Evolutionary conservation across 2,888 invertebrate species (phyloP).

Genomic region (Phoenoteleia sp.): DNA sequence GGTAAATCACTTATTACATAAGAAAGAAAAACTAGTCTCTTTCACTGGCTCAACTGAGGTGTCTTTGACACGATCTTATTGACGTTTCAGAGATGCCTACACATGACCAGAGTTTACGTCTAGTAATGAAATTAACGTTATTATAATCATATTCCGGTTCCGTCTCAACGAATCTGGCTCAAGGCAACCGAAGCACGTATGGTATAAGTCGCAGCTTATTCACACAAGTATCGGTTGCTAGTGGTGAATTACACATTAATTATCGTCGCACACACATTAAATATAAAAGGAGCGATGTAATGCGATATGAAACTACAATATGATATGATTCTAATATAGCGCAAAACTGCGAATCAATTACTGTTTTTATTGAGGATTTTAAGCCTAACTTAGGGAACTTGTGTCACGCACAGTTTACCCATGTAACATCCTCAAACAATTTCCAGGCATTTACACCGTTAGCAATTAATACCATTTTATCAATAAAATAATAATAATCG

Average conservation of each 20-base stretch:
- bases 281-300: slow-evolving; percentile 48
- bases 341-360: slow-evolving; percentile 33
- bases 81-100: slow-evolving; percentile 12
- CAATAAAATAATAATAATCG: too few species aligned
- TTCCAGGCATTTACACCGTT: too few species aligned
- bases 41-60: too few species aligned
- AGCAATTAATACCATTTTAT: too few species aligned
- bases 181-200: slow-evolving; percentile 81
- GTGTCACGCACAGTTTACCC: too few species aligned
- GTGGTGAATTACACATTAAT: slow-evolving; percentile 62
- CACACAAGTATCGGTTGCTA: slow-evolving; percentile 52
- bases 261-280: slow-evolving; percentile 41
- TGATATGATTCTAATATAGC: slow-evolving; percentile 40
- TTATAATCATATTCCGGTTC: slow-evolving; percentile 82
- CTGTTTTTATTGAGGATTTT: too few species aligned
- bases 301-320: slow-evolving; percentile 26
- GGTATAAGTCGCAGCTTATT: slow-evolving; percentile 50
- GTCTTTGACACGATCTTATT: slow-evolving; percentile 34
- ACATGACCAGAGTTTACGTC: slow-evolving; percentile 41
- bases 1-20: too few species aligned
- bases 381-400: too few species aligned
- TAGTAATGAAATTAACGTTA: slow-evolving; percentile 77
- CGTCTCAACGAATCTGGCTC: slow-evolving; percentile 85
- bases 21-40: too few species aligned
- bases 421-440: too few species aligned